Evolutionary conservation across 2,888 invertebrate species (phyloP).

Genomic region (Dexiosoma caninum): DNA sequence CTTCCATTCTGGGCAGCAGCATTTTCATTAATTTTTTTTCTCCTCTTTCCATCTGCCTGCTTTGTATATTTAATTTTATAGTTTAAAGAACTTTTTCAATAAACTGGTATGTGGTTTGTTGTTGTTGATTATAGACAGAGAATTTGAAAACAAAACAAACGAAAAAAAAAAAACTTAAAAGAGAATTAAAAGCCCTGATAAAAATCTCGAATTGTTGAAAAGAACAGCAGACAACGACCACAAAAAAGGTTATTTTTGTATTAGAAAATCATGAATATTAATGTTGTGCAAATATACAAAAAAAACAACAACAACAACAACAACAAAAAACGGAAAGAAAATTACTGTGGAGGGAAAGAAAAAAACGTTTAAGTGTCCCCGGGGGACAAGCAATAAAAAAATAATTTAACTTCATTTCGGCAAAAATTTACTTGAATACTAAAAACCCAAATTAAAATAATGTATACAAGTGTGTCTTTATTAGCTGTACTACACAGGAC

Average conservation of each 20-base stretch:
- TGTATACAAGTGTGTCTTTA: not conserved
- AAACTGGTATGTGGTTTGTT: conserved; percentile 50
- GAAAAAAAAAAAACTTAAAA: conserved; percentile 10
- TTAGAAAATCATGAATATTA: conserved; percentile 55
- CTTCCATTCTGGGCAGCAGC: not conserved
- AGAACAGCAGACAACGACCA: conserved; percentile 10
- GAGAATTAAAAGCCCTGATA: conserved; percentile 1
- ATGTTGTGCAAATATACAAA: conserved; percentile 33
- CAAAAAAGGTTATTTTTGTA: conserved; percentile 12
- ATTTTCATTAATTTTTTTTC: too few species aligned
- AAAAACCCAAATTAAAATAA: not conserved
- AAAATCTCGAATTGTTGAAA: conserved; percentile 45
- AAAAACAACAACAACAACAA: too few species aligned
- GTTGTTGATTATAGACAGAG: conserved; percentile 30
- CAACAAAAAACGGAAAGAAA: too few species aligned
- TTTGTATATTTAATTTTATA: conserved; percentile 13
- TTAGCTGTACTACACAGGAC: not conserved
- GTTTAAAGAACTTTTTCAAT: conserved; percentile 58
- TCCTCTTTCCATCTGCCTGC: not conserved
- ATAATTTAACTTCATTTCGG: conserved; percentile 52
- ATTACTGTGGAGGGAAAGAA: not conserved
- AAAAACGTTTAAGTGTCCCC: conserved; percentile 13
- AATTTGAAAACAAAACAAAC: too few species aligned
- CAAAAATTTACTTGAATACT: conserved; percentile 19
- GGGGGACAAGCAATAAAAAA: conserved; percentile 37